Evolutionary conservation across 35 echinoderm and acorn worm species (phyloP).

Genomic region (Heliocidaris tuberculata): DNA sequence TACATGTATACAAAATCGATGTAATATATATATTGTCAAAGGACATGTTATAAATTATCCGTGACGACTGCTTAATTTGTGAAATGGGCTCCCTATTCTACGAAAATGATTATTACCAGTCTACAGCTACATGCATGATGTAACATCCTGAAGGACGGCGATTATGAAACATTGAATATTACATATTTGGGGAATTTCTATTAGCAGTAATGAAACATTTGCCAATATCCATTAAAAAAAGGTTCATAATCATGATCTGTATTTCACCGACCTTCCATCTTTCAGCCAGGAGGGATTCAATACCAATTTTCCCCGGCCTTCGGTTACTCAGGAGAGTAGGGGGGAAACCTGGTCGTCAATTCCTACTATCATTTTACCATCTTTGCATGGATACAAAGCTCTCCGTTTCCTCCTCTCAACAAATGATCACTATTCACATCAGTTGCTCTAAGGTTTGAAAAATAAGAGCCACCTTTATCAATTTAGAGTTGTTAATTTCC

Average conservation of each 20-base stretch:
- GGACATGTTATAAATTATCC: too few species aligned
- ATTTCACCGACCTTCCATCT: not conserved
- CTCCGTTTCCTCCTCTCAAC: not conserved
- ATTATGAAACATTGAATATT: not conserved
- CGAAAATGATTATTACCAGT: too few species aligned
- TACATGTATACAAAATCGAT: too few species aligned
- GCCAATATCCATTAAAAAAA: not conserved
- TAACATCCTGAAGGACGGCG: not conserved
- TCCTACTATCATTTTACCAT: not conserved
- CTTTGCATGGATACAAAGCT: not conserved
- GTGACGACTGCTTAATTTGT: too few species aligned
- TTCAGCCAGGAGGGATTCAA: not conserved
- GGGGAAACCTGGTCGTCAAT: not conserved
- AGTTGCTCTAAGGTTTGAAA: conserved; percentile 13
- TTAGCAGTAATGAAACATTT: not conserved
- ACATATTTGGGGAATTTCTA: not conserved
- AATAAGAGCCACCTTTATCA: conserved; percentile 20
- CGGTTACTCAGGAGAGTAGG: not conserved
- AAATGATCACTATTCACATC: not conserved
- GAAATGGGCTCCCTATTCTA: too few species aligned
- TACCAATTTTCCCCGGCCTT: not conserved
- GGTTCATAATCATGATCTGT: not conserved
- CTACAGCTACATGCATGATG: not conserved
- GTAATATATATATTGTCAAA: too few species aligned
- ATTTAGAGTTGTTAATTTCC: conserved; percentile 34